Conservation (phyloP, 1,140 invertebrate genomes). For the Himalopsyche phryganea region DNA sequence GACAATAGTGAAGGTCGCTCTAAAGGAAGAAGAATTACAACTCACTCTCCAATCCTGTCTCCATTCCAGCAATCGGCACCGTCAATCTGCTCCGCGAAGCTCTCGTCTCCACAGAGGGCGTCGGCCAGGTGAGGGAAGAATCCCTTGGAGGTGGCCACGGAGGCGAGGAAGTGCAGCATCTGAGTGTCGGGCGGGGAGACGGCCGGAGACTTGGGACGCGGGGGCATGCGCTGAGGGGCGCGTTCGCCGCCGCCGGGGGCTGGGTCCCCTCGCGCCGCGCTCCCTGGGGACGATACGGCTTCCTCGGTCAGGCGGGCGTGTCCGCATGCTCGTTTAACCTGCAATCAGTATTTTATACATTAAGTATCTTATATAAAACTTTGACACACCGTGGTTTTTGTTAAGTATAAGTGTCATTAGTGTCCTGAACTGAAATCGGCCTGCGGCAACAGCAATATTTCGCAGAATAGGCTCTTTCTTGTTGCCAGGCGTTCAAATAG, state of each 20-base stretch:
- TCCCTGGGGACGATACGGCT: slow-evolving; percentile 28
- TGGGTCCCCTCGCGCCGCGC: neutral
- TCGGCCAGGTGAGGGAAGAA: slow-evolving; percentile 69
- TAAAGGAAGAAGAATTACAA: too few relatives aligned
- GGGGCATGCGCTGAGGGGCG: slow-evolving; percentile 41
- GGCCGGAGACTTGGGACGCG: slow-evolving; percentile 32
- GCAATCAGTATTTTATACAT: too few relatives aligned
- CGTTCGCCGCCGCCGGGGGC: slow-evolving; percentile 27
- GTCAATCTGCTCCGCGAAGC: slow-evolving; percentile 56
- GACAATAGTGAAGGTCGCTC: too few relatives aligned
- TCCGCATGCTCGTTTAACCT: slow-evolving; percentile 58
- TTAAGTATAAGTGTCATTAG: too few relatives aligned
- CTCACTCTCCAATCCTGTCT: slow-evolving; percentile 71
- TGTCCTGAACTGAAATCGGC: too few relatives aligned
- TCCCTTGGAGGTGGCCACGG: slow-evolving; percentile 62
- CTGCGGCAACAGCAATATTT: too few relatives aligned
- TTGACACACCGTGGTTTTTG: too few relatives aligned
- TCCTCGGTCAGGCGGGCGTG: slow-evolving; percentile 42
- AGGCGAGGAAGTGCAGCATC: slow-evolving; percentile 63
- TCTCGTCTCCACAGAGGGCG: slow-evolving; percentile 61
- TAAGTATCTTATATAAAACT: too few relatives aligned
- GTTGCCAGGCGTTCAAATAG: too few relatives aligned
- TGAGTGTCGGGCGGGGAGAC: slow-evolving; percentile 52
- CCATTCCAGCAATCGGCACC: slow-evolving; percentile 73
- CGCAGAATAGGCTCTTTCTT: too few relatives aligned